Evolutionary conservation across 2,888 invertebrate genomes (phyloP).

Genomic region (Schizotus pectinicornis): DNA sequence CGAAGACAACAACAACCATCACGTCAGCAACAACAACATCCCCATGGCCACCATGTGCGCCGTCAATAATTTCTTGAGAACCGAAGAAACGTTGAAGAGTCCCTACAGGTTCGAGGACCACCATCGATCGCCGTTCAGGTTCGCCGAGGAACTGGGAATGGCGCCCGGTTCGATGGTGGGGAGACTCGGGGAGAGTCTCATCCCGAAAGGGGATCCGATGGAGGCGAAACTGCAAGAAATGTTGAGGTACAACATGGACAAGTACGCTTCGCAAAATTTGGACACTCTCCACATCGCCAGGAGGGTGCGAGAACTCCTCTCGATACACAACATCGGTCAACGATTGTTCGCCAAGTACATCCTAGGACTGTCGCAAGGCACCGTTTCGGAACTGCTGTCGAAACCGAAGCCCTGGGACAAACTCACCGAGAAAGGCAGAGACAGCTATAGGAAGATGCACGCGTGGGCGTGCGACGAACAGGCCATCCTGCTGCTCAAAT

Average conservation of each 20-base stretch:
- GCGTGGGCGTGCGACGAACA: constrained; percentile 99
- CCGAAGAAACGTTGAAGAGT: constrained; percentile 62
- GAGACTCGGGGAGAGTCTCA: constrained; percentile 85
- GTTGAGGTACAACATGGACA: constrained; percentile 94
- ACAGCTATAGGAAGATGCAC: constrained; percentile 99
- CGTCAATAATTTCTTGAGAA: constrained; percentile 56
- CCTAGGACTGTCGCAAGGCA: constrained; percentile 95
- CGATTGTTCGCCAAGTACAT: constrained; percentile 98
- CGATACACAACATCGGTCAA: constrained; percentile 98
- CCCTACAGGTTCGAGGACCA: constrained; percentile 86
- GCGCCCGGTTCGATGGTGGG: constrained; percentile 83
- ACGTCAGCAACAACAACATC: constrained; percentile 62
- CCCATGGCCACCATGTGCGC: constrained; percentile 60
- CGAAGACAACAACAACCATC: constrained; percentile 60
- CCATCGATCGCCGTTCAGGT: constrained; percentile 75
- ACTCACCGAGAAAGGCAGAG: constrained; percentile 97
- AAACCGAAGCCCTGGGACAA: constrained; percentile 99
- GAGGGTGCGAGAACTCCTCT: constrained; percentile 89
- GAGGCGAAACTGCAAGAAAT: constrained; percentile 92
- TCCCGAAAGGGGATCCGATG: constrained; percentile 93
- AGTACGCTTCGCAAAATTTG: constrained; percentile 90
- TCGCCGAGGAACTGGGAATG: constrained; percentile 81
- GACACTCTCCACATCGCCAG: constrained; percentile 96
- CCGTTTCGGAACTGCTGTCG: constrained; percentile 96
- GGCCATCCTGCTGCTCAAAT: constrained; percentile 95